A percentile compares a stretch with the other conserved stretches of the same genome.
Evolutionary conservation across 2,113 vertebrate genomes (phyloP).

Genomic region (Tetrax tetrax): DNA sequence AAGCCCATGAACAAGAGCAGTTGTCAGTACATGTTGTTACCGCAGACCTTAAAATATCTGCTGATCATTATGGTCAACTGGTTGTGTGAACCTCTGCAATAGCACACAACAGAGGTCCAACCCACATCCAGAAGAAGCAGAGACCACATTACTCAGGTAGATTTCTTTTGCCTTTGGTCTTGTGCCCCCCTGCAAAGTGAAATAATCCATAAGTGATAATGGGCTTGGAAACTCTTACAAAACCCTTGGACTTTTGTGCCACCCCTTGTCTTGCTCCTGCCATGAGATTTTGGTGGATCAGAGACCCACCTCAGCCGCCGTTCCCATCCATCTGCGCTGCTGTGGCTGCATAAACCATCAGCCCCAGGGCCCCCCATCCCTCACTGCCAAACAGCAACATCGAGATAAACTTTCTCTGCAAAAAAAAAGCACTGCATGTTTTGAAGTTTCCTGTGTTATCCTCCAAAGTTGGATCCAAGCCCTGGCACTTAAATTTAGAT

Average conservation of each 20-base stretch:
- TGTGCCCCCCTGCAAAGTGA: not conserved
- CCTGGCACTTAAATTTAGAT: slow-evolving; percentile 16
- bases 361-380: not conserved
- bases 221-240: not conserved
- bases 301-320: not conserved
- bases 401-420: not conserved
- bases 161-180: not conserved
- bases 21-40: not conserved
- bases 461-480: not conserved
- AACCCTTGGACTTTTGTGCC: not conserved
- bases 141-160: not conserved
- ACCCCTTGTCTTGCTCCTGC: not conserved
- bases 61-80: not conserved
- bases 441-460: slow-evolving; percentile 34
- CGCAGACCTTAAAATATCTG: not conserved
- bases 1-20: not conserved
- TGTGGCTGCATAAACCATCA: not conserved
- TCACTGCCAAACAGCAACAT: not conserved
- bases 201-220: not conserved
- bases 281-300: fast-evolving
- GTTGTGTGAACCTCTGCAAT: not conserved
- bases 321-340: not conserved
- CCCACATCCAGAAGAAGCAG: not conserved
- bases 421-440: not conserved
- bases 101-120: not conserved